Base-by-base conservation (phyloP, 2,113 vertebrate species). In the Dipodomys spectabilis region DNA sequence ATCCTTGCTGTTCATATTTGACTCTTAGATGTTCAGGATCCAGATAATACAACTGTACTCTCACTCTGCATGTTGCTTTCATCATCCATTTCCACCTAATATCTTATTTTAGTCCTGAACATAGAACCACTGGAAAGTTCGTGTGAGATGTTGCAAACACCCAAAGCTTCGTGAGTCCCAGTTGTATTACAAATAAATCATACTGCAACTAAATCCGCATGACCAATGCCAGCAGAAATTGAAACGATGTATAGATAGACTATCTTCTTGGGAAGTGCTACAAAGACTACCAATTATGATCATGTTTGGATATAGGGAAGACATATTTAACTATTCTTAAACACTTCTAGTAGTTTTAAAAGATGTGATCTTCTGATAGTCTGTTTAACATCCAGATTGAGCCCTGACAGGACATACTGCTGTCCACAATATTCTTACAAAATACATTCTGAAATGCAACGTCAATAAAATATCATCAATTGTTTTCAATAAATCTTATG, bases 51-150 rank as follows among this genome's bases (percentile, higher is more conserved):
- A 75, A 7, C 25, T 64, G 44, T 15, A 15, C 25, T 71, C 23
- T 20, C 5, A 4, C 27, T 2, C 15, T 57, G 11, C 16, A 23
- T n/a, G 5, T n/a, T 45, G 2, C 35, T 20, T 1, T 30, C 7
- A 4, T 72, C 5, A 23, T 23, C 20, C 15, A 57, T 57, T 57
- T 57, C 12, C 15, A 57, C 15, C 12, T 23, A 19, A 1, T 5
- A 13, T 19, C 12, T 7, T 69, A 1, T 30, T 49, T 1, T 45
- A 20, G 23, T 5, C 28, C 35, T n/a, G 30, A 20, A 82, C 11
- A 6, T 13, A 13, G 16, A 53, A 23, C 13, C 15, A 28, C 1
- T 49, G 8, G 60, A 85, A 60, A 73, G 35, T 9, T 62, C 44
- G 23, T 64, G 49, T 20, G 27, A 23, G 30, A n/a, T 30, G 23